phyloP scores from a whole-genome alignment of 2,113 vertebrate species.

The Rhea pennata region DNA sequence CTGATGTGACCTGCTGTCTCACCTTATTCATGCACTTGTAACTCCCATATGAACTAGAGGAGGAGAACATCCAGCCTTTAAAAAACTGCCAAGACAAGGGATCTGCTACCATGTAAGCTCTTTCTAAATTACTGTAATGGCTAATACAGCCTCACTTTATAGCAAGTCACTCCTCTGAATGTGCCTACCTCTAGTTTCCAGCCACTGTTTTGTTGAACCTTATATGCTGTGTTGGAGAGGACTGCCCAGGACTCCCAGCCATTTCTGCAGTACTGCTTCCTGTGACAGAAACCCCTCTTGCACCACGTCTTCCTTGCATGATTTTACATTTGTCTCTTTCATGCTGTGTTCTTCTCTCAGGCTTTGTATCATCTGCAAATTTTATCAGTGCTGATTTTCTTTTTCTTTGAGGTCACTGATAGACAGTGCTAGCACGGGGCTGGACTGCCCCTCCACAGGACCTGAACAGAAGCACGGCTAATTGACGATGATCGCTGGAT shows the following conservation, averaged over 20 bases:
- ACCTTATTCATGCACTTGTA: neutral
- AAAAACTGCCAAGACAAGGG: neutral
- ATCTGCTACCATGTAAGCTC: neutral
- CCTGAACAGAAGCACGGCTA: neutral
- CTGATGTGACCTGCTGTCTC: neutral
- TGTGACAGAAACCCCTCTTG: neutral
- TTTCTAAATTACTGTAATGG: neutral
- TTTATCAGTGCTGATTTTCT: neutral
- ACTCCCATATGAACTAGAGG: neutral
- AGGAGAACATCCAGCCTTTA: neutral
- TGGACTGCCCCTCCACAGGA: neutral
- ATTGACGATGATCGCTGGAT: neutral
- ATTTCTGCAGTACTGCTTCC: neutral
- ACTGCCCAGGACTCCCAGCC: neutral
- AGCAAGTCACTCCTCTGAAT: neutral
- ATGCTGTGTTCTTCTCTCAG: neutral
- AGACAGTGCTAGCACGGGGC: rapidly evolving
- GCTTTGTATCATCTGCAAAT: rapidly evolving
- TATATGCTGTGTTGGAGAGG: rapidly evolving
- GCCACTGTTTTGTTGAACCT: neutral
- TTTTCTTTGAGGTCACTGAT: neutral
- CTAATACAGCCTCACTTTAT: neutral
- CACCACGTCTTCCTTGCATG: rapidly evolving
- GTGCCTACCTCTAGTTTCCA: neutral
- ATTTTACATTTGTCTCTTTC: neutral